Evolutionary conservation across 2,113 vertebrate genomes (phyloP), one percentile per base, ranked within the genome.

Genomic region (Cacatua alba): DNA sequence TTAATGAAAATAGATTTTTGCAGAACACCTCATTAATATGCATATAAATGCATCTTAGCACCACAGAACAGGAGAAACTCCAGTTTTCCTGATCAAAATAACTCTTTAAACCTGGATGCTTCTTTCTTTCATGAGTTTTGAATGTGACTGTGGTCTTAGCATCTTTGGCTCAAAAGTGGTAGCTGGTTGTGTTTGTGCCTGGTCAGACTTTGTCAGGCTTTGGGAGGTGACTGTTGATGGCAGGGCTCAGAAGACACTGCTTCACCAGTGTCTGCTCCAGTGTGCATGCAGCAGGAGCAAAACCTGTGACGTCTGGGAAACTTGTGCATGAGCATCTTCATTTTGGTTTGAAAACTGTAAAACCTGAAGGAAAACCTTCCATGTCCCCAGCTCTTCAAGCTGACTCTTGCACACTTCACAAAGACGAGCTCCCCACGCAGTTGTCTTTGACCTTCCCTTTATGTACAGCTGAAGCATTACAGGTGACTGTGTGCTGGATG

Each of bases 1-100:
- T 95, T 94, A 83, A 90, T 85, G 88, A 92, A 95, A 85, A 35
- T 3, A 88, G 37, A 85, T 65, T 92, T 91, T 81, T 96, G n/a
- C 74, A 92, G 52, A 88, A 37, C 43, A 83, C 12, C 19, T 94
- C 21, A 80, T 95, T 91, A 94, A 84, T 81, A 90, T 48, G 51
- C 25, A 59, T 53, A 13, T 25, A 55, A 70, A 49, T 60, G 52
- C n/a, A 14, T 84, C 41, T 85, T 53, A 35, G 62, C n/a, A 39
- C 29, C 20, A 48, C 13, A 33, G 24, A 55, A 37, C 1, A 70
- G 14, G 23, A 33, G 28, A 79, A 75, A 70, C 11, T 39, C 12
- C 7, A 41, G 53, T 26, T 68, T 76, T 46, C 81, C 28, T 68
- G 43, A 31, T 77, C 52, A 75, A 94, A 82, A 78, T 67, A 33